Evolutionary conservation across 2,888 invertebrate species (phyloP), one percentile per base, ranked within the genome.

Genomic region (Macaria liturata): DNA sequence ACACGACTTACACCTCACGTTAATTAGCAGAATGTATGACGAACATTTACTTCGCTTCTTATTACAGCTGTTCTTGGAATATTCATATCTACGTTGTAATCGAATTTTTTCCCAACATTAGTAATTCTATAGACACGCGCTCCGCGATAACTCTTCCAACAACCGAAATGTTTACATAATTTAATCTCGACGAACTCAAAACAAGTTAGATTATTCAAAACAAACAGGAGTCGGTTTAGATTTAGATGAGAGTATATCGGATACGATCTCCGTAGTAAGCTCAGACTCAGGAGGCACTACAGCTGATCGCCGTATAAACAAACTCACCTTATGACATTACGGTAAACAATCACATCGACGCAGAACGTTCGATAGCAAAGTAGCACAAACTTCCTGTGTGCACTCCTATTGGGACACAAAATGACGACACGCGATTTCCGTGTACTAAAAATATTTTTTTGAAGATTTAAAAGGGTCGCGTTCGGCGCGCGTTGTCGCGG

Each of bases 241-340:
- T 47, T 37, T 32, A 45, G 2, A 20, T 20, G 44, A 20, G 30
- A n/a, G 4, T 43, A 43, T 5, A 1, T 55, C 37, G n/a, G 49
- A 40, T 49, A 44, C 37, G 43, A 52, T 40, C 43, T 52, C 48
- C 48, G 42, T 50, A 37, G 48, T 30, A 49, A 45, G 44, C 34
- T 50, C 30, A 47, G 50, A 39, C 54, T 50, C 43, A 54, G 44
- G 43, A 54, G 44, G 43, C 31, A 47, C 66, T 72, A 80, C 85
- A 86, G 88, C 86, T 86, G 85, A 88, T 84, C 78, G 67, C 70
- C 69, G 69, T 71, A 81, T 80, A 80, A 83, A 84, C 83, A 84
- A 80, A 82, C 87, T 84, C 67, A 87, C 84, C 88, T 79, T 76
- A 81, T 68, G 68, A 64, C 63, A 73, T 68, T 68, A 77, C 70